These are phyloP conservation scores for Bellardia bayeri DNA, from an alignment of 2,888 invertebrate genomes.

Conservation along the genomic window DNA sequence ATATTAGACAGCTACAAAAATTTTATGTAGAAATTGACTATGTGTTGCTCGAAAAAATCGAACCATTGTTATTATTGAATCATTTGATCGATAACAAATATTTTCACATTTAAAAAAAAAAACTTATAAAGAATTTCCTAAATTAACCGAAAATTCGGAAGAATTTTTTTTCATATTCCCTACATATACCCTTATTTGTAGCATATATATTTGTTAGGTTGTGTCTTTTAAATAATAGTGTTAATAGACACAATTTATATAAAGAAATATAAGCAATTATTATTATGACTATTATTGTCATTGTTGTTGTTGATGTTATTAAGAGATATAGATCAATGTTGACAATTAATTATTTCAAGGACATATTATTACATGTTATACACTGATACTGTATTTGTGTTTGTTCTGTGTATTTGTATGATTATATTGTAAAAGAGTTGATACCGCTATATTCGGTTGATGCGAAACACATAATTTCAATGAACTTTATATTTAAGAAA, in stretches of 20 bases:
- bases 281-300: constrained; percentile 28
- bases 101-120: too few relatives aligned
- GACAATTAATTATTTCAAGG: constrained; percentile 73
- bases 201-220: not conserved
- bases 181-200: not conserved
- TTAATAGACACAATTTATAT: constrained; percentile 51
- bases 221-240: constrained; percentile 34
- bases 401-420: not conserved
- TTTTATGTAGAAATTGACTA: too few relatives aligned
- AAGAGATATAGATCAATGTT: constrained; percentile 62
- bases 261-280: constrained; percentile 38
- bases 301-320: constrained; percentile 27
- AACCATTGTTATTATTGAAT: too few relatives aligned
- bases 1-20: too few relatives aligned
- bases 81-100: too few relatives aligned
- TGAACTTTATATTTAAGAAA: too few relatives aligned
- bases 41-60: too few relatives aligned
- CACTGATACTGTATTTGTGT: not conserved
- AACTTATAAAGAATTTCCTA: too few relatives aligned
- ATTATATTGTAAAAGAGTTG: too few relatives aligned
- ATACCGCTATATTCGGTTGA: not conserved
- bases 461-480: too few relatives aligned
- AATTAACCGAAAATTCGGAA: too few relatives aligned
- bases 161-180: not conserved
- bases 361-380: constrained; percentile 47